These are phyloP conservation scores for Emydocephalus ijimae DNA, from an alignment of 2,113 vertebrate species.

Conservation along the genomic window DNA sequence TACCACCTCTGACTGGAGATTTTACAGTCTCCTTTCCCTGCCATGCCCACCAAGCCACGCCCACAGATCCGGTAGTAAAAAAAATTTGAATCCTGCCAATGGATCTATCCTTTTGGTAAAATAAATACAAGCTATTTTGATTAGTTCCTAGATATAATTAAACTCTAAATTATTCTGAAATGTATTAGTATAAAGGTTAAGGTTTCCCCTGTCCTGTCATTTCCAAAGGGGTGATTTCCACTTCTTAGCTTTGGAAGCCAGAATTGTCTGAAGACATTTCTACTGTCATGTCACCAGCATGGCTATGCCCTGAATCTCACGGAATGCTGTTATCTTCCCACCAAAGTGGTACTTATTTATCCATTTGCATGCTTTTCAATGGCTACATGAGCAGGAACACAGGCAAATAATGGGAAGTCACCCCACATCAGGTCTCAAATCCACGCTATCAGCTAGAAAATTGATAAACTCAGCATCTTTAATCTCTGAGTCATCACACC, in stretches of 20 bases:
- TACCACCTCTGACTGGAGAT: too few species aligned
- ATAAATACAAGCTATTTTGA: not conserved
- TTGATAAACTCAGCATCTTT: not conserved
- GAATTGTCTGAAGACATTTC: not conserved
- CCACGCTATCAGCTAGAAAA: not conserved
- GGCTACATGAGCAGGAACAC: not conserved
- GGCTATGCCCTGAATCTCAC: not conserved
- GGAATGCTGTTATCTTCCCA: not conserved
- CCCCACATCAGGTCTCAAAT: not conserved
- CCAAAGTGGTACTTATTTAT: not conserved
- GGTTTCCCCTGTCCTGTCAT: not conserved
- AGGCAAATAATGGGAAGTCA: not conserved
- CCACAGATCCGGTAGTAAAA: too few species aligned
- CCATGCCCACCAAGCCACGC: too few species aligned
- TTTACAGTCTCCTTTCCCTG: too few species aligned
- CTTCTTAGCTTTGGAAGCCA: not conserved
- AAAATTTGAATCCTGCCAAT: too few species aligned
- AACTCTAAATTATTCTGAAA: not conserved
- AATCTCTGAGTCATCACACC: not conserved
- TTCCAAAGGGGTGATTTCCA: not conserved
- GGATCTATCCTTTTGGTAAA: not conserved
- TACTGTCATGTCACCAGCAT: not conserved
- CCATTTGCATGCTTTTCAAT: not conserved
- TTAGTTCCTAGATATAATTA: not conserved
- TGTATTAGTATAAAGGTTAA: not conserved